Evolutionary conservation across 2,888 invertebrate species (phyloP), one percentile per base, ranked within the genome.

Genomic region (Ophion ventricosus): DNA sequence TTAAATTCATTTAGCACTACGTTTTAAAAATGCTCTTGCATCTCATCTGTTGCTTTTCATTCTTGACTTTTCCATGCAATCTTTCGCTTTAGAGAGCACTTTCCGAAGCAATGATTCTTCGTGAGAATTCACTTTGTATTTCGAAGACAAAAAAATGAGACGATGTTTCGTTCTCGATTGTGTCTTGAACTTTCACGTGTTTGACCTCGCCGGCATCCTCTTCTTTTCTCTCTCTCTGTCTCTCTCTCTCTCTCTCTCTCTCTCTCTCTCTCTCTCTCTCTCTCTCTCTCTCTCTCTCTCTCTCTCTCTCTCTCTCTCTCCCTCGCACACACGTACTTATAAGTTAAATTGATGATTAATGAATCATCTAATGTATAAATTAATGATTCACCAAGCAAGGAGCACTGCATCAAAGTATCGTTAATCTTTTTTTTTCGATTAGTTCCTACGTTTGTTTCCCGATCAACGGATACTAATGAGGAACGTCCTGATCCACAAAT

Each of bases 311-410:
- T n/a, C n/a, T 26, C n/a, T n/a, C n/a, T 54, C 25, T 54, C 25
- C 14, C 49, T 69, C 29, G 25, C 54, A 29, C 56, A 25, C 56
- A 29, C 56, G 10, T 56, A 10, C 54, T 49, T n/a, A n/a, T n/a
- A n/a, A n/a, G n/a, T n/a, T n/a, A n/a, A n/a, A n/a, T n/a, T n/a
- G n/a, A n/a, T n/a, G n/a, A 81, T 81, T 26, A 61, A 64, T 70
- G 25, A 81, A 81, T 76, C 64, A 70, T 69, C 61, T 49, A 49
- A 49, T 11, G 14, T 49, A 49, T 49, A 49, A 49, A 49, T 23
- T 59, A 11, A 43, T 25, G 43, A n/a, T 61, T 2, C 7, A n/a
- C 11, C n/a, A 1, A 57, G 57, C 56, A 14, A n/a, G 35, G 49
- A 49, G 17, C 29, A 61, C 23, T 4, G 25, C 20, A 5, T 56